A percentile compares a stretch with the other conserved stretches of the same genome.
Evolutionary conservation across 2,113 vertebrate genomes (phyloP).

Genomic region (Oreotrochilus melanogaster): DNA sequence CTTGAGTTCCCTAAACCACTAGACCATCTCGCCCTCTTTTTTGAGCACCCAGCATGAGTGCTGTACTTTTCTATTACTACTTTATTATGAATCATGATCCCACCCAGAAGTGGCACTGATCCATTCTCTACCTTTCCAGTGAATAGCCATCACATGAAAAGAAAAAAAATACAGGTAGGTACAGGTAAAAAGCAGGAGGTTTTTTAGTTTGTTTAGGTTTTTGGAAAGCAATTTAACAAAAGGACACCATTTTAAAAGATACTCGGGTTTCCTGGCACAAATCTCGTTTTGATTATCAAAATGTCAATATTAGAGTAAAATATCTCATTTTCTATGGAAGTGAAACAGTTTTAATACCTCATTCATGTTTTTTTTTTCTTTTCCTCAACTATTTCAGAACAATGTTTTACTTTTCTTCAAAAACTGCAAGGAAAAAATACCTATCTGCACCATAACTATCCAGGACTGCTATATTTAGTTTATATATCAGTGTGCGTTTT

Average conservation of each 20-base stretch:
- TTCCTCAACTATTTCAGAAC: not conserved
- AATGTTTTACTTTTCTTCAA: not conserved
- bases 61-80: not conserved
- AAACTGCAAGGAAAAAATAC: not conserved
- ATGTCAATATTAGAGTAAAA: not conserved
- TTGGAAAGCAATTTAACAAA: not conserved
- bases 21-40: not conserved
- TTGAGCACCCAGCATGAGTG: rapidly evolving
- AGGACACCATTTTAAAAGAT: not conserved
- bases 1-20: not conserved
- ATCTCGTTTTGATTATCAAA: not conserved
- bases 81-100: not conserved
- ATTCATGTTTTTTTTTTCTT: not conserved
- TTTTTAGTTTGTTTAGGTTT: not conserved
- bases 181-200: not conserved
- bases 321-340: not conserved
- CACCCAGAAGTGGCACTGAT: not conserved
- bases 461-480: not conserved
- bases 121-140: not conserved
- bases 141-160: not conserved
- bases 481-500: not conserved
- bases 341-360: not conserved
- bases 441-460: not conserved
- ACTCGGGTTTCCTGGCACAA: not conserved
- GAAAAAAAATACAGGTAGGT: too few species aligned